These are phyloP conservation scores for Stenotaenia linearis DNA, from an alignment of 2,888 invertebrate genomes.

Conservation along the genomic window DNA sequence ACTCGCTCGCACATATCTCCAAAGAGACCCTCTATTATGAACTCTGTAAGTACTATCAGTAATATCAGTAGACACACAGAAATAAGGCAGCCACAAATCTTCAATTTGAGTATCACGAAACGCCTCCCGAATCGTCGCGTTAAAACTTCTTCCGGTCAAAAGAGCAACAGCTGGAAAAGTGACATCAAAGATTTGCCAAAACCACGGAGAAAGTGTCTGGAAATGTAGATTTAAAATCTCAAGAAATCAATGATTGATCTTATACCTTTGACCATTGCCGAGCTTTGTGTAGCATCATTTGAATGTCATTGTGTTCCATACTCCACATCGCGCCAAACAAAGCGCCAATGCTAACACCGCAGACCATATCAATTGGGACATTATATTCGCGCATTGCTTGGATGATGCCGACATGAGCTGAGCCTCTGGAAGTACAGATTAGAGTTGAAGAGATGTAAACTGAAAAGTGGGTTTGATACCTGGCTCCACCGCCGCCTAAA, in stretches of 20 bases:
- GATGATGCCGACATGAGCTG: slow-evolving; percentile 96
- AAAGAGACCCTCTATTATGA: slow-evolving; percentile 91
- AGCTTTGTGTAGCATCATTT: slow-evolving; percentile 86
- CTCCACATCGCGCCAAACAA: slow-evolving; percentile 98
- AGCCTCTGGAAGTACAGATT: slow-evolving; percentile 58
- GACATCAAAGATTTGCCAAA: slow-evolving; percentile 87
- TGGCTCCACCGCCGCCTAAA: slow-evolving; percentile 94
- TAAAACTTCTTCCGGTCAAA: slow-evolving; percentile 88
- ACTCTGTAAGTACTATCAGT: slow-evolving; percentile 89
- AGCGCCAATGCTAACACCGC: slow-evolving; percentile 96
- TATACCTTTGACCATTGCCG: slow-evolving; percentile 88
- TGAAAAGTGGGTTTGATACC: too few species aligned
- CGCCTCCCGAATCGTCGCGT: slow-evolving; percentile 79
- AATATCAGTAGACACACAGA: slow-evolving; percentile 97
- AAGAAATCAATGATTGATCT: background rate
- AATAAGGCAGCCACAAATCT: slow-evolving; percentile 98
- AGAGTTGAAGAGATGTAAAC: background rate
- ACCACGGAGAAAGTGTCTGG: slow-evolving; percentile 96
- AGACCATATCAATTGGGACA: slow-evolving; percentile 98
- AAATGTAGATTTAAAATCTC: background rate
- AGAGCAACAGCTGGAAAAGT: slow-evolving; percentile 98
- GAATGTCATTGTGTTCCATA: slow-evolving; percentile 75
- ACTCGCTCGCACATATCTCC: slow-evolving; percentile 97
- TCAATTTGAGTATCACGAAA: slow-evolving; percentile 94
- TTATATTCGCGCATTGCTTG: slow-evolving; percentile 92